Evolutionary conservation across 2,888 invertebrate genomes (phyloP).

Genomic region (Coleophora deauratella): DNA sequence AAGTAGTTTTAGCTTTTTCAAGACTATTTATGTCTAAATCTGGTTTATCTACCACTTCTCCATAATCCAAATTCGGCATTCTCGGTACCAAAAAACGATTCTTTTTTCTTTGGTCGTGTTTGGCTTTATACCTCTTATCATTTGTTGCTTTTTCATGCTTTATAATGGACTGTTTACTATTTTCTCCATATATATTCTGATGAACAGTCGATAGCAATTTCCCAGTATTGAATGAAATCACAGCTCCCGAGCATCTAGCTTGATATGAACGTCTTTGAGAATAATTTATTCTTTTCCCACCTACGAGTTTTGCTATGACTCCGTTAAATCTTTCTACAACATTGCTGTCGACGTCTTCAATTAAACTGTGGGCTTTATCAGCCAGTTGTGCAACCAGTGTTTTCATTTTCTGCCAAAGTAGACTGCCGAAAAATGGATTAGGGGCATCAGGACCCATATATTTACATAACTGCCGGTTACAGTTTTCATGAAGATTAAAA

Average conservation of each 20-base stretch:
- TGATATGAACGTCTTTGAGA: slow-evolving; percentile 24
- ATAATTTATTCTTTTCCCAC: slow-evolving; percentile 34
- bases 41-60: too few species aligned
- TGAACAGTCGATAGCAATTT: slow-evolving; percentile 7
- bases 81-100: too few species aligned
- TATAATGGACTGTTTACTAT: slow-evolving; percentile 1
- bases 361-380: slow-evolving; percentile 9
- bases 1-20: slow-evolving; percentile 6
- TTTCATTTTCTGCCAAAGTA: slow-evolving; percentile 2
- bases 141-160: slow-evolving; percentile 6
- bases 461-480: slow-evolving; percentile 10
- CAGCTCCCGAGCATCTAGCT: slow-evolving; percentile 27
- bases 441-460: slow-evolving; percentile 8
- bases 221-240: slow-evolving; percentile 23
- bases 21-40: slow-evolving; percentile 10
- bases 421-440: slow-evolving; percentile 10
- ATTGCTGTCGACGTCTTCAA: slow-evolving; percentile 25
- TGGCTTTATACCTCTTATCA: too few species aligned
- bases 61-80: too few species aligned
- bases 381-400: slow-evolving; percentile 4
- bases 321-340: slow-evolving; percentile 26
- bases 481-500: slow-evolving; percentile 7
- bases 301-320: slow-evolving; percentile 26
- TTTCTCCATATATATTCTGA: slow-evolving; percentile 6
- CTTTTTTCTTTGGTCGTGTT: too few species aligned